Conservation (phyloP, 2,797 vertebrate species). For the Calcarius lapponicus region DNA sequence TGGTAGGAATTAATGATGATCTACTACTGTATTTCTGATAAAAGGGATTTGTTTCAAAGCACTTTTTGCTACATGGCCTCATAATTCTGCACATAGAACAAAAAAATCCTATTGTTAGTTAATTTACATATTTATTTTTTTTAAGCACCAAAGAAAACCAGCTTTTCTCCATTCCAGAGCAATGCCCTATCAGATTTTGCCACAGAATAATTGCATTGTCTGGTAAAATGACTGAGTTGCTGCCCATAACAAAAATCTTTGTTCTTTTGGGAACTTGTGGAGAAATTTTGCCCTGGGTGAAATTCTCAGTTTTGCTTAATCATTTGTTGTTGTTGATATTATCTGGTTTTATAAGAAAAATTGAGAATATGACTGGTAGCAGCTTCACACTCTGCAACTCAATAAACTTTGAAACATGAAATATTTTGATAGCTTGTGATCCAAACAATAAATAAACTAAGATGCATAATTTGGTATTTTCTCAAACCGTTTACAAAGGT, state of each 20-base stretch:
- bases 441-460: slow-evolving; percentile 42
- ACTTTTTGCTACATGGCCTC: neutral
- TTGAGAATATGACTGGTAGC: slow-evolving; percentile 56
- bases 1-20: neutral
- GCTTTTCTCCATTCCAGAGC: slow-evolving; percentile 42
- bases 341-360: slow-evolving; percentile 70
- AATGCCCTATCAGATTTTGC: slow-evolving; percentile 5
- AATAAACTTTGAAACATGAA: slow-evolving; percentile 42
- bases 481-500: slow-evolving; percentile 41
- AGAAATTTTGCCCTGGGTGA: slow-evolving; percentile 70
- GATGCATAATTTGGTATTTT: slow-evolving; percentile 14
- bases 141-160: slow-evolving; percentile 3
- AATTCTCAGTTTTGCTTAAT: slow-evolving; percentile 70
- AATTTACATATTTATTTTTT: neutral
- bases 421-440: slow-evolving; percentile 42
- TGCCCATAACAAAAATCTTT: slow-evolving; percentile 72
- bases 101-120: neutral
- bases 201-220: slow-evolving; percentile 64
- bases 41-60: neutral
- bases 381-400: slow-evolving; percentile 47
- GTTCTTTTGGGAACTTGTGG: slow-evolving; percentile 67
- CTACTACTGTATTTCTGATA: neutral
- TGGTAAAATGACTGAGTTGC: slow-evolving; percentile 68
- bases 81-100: neutral
- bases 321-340: slow-evolving; percentile 65